Conservation (phyloP, 2,797 vertebrate species). For the Muscicapa striata region DNA sequence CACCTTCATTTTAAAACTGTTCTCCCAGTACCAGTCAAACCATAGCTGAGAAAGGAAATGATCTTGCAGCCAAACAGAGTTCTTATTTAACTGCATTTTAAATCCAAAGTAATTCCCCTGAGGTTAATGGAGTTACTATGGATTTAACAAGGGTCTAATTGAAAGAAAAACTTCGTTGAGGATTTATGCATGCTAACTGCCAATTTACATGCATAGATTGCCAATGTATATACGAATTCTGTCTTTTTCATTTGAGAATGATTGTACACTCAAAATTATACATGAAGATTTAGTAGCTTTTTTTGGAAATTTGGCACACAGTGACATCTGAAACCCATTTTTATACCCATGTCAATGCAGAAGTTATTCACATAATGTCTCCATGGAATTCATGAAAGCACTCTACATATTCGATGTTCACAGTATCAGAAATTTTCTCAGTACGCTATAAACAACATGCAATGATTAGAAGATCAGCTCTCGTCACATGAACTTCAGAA, state of each 20-base stretch:
- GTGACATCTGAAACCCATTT: conserved; percentile 67
- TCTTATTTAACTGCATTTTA: conserved; percentile 51
- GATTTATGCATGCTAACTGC: conserved; percentile 61
- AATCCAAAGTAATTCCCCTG: conserved; percentile 56
- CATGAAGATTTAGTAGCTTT: conserved; percentile 62
- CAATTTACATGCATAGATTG: conserved; percentile 59
- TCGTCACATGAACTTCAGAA: conserved; percentile 35
- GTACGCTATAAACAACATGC: conserved; percentile 26
- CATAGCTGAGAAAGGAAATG: neutral
- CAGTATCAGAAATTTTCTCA: conserved; percentile 48
- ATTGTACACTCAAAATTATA: conserved; percentile 63
- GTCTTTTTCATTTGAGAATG: conserved; percentile 63
- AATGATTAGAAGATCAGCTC: conserved; percentile 44
- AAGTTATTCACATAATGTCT: conserved; percentile 57
- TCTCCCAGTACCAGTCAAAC: neutral
- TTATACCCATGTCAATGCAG: conserved; percentile 57
- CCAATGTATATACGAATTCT: conserved; percentile 62
- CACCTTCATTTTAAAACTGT: neutral
- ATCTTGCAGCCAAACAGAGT: neutral
- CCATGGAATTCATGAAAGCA: conserved; percentile 56
- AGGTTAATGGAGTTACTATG: conserved; percentile 66
- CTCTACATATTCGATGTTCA: conserved; percentile 37
- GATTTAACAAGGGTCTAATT: conserved; percentile 66
- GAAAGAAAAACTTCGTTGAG: conserved; percentile 54
- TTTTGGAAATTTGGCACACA: conserved; percentile 58